Conservation (phyloP, 1,140 invertebrate genomes). For the Pollicipes pollicipes region DNA sequence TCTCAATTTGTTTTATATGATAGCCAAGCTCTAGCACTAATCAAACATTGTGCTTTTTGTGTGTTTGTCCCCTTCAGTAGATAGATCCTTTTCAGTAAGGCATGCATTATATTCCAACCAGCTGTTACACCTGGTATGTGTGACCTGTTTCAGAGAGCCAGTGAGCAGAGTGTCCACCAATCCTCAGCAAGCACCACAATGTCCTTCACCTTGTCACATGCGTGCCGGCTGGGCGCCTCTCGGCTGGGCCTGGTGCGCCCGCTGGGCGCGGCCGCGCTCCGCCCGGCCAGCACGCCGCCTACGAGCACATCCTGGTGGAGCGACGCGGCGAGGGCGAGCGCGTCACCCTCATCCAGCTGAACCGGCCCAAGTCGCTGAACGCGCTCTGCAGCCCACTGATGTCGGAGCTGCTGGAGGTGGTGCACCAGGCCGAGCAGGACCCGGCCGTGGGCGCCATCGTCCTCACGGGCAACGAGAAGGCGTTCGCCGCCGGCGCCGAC, state of each 20-base stretch:
- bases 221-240: not conserved
- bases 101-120: no score
- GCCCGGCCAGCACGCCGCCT: slow-evolving; percentile 7
- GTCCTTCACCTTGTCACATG: not conserved
- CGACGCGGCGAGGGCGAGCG: slow-evolving; percentile 67
- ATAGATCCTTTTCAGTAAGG: no score
- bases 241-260: not conserved
- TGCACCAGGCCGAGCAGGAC: slow-evolving; percentile 58
- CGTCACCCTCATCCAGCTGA: slow-evolving; percentile 75
- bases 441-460: slow-evolving; percentile 62
- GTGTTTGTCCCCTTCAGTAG: no score
- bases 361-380: slow-evolving; percentile 82
- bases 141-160: no score
- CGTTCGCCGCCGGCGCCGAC: slow-evolving; percentile 91
- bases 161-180: no score
- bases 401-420: slow-evolving; percentile 53
- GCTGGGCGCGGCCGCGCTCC: no score
- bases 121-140: no score
- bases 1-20: no score
- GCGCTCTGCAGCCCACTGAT: slow-evolving; percentile 84
- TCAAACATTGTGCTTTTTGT: no score
- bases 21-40: no score
- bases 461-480: slow-evolving; percentile 88
- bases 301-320: slow-evolving; percentile 63
- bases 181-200: no score